Evolutionary conservation across 2,113 vertebrate species (phyloP).

Genomic region (Pogona vitticeps): DNA sequence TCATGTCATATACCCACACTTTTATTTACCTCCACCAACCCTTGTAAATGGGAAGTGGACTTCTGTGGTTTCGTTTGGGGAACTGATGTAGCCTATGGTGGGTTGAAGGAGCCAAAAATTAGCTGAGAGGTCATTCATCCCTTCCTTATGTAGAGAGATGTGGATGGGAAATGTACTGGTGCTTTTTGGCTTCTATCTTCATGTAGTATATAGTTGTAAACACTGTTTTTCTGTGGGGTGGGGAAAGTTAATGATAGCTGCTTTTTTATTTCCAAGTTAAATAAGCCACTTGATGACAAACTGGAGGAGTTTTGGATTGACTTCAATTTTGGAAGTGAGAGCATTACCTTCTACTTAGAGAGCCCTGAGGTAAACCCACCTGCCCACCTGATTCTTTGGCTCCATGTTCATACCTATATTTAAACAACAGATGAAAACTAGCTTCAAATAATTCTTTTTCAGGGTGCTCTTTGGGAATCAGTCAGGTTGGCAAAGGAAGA

Average conservation of each 20-base stretch:
- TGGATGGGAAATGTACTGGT: no score
- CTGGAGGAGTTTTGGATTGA: slow-evolving; percentile 93
- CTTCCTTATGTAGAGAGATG: background rate
- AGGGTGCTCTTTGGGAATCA: slow-evolving; percentile 87
- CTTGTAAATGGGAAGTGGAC: no score
- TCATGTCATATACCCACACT: no score
- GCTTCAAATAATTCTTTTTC: background rate
- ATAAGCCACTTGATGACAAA: slow-evolving; percentile 84
- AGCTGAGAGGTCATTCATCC: background rate
- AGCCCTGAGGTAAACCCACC: slow-evolving; percentile 76
- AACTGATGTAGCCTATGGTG: no score
- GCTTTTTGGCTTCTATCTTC: background rate
- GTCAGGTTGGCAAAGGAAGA: slow-evolving; percentile 78
- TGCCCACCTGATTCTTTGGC: no score
- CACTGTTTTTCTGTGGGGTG: background rate
- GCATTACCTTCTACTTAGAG: slow-evolving; percentile 89
- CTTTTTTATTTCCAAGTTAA: slow-evolving; percentile 74
- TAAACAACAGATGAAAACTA: background rate
- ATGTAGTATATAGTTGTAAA: background rate
- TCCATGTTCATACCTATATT: background rate
- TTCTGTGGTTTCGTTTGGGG: no score
- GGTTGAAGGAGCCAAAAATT: background rate
- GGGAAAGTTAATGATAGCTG: rapidly evolving
- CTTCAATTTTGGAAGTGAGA: slow-evolving; percentile 85
- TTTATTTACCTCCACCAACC: no score